A percentile compares a stretch with the other conserved stretches of the same genome.
Evolutionary conservation across 2,888 invertebrate species (phyloP).

Genomic region (Rotaria socialis): DNA sequence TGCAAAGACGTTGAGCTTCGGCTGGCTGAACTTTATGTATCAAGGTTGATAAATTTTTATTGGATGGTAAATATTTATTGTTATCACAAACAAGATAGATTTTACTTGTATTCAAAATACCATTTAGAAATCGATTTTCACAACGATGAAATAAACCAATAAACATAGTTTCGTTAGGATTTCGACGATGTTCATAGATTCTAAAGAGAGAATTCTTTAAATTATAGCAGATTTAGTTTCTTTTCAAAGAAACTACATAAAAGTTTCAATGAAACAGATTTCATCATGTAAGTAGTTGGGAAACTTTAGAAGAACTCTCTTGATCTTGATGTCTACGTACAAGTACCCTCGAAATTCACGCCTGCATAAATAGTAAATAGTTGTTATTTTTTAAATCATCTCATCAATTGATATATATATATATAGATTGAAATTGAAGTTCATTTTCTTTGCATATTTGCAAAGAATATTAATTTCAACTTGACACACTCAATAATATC

Average conservation of each 20-base stretch:
- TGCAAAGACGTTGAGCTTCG: constrained; percentile 7
- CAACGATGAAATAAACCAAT: constrained; percentile 35
- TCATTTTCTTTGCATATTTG: too few relatives aligned
- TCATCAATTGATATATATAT: too few relatives aligned
- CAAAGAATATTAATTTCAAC: background rate
- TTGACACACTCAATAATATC: background rate
- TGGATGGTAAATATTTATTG: background rate
- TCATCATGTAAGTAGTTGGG: too few relatives aligned
- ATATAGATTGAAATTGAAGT: too few relatives aligned
- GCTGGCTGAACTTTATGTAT: background rate
- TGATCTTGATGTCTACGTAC: too few relatives aligned
- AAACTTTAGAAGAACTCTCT: too few relatives aligned
- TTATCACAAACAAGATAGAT: background rate
- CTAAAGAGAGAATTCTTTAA: background rate
- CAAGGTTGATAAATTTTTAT: background rate
- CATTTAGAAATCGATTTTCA: background rate
- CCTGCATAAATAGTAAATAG: too few relatives aligned
- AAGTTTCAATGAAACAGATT: too few relatives aligned
- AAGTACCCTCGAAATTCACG: too few relatives aligned
- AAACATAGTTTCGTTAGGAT: background rate
- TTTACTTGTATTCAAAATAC: background rate
- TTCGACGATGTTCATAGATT: constrained; percentile 17
- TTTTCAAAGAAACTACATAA: too few relatives aligned
- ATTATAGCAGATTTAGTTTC: too few relatives aligned
- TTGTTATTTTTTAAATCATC: too few relatives aligned